A percentile compares a stretch with the other conserved stretches of the same genome.
Evolutionary conservation across 2,113 vertebrate species (phyloP).

Genomic region (Macheiramphus alcinus): DNA sequence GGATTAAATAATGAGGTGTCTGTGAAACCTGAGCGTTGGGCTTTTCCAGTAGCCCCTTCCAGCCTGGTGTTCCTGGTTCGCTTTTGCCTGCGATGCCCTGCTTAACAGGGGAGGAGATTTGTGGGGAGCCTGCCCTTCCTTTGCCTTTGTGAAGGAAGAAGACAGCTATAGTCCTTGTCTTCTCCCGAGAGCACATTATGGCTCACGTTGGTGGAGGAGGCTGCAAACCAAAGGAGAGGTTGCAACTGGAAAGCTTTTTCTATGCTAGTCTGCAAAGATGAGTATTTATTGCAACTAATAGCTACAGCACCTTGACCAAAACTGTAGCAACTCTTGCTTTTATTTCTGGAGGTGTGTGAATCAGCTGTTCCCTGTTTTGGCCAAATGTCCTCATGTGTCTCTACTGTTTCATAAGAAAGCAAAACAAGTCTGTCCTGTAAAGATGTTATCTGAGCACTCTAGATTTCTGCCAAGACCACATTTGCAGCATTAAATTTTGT

Average conservation of each 20-base stretch:
- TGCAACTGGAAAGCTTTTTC: not conserved
- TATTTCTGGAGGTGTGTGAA: not conserved
- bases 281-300: not conserved
- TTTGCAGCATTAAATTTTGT: not conserved
- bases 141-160: not conserved
- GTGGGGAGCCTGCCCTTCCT: not conserved
- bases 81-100: not conserved
- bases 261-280: not conserved
- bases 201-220: not conserved
- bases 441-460: not conserved
- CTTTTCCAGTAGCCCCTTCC: not conserved
- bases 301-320: not conserved
- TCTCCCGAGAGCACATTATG: not conserved
- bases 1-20: not conserved
- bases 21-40: not conserved
- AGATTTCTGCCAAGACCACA: not conserved
- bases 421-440: not conserved
- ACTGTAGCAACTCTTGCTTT: not conserved
- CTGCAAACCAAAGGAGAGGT: not conserved
- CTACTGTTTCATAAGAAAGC: not conserved
- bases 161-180: not conserved
- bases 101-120: not conserved
- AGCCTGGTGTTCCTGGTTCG: not conserved
- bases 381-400: not conserved
- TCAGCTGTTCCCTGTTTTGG: not conserved